Base-by-base conservation (phyloP, 1,140 invertebrate species). In the Drosophila oshimai region DNA sequence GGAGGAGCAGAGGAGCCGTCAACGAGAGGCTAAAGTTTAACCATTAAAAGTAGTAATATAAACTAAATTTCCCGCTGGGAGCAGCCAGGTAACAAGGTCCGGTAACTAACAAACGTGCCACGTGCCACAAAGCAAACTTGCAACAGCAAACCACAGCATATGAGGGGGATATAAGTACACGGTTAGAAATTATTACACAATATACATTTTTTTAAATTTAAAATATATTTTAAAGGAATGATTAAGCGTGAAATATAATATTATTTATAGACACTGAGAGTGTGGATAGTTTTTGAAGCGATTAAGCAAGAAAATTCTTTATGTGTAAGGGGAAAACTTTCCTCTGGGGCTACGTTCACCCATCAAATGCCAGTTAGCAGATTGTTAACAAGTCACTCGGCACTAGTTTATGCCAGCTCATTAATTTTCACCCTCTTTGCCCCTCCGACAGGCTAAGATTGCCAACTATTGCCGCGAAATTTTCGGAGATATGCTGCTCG, bases 381-480 rank as follows among this genome's bases (percentile, higher is more conserved):
- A 9, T 58, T 64, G 76, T 73, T 68, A 57, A 39, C 47, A 41
- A 31, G n/a, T 53, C 24, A 33, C 29, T 34, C n/a, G 13, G 29
- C 31, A 26, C 46, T 42, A 42, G 15, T 41, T 67, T 13, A 15
- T 44, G 26, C 17, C 39, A 41, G 20, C 13, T 45, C 42, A 41
- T 12, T 36, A 22, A 60, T 31, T 51, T 15, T 29, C 9, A n/a
- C 24, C 7, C 22, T 6, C 22, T 46, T 6, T 1, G 6, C 12
- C 12, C 3, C n/a, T 12, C 24, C 41, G 3, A 39, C 65, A 97
- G 92, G 97, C 97, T n/a, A 99, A 99, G 93, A 99, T 99, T 81
- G 98, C 98, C 10, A 95, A 97, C 90, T 99, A 99, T 92, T 99
- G 98, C 92, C 93, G 96, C 54, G 97, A 98, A 71, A 97, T 97